Evolutionary conservation across 2,113 vertebrate species (phyloP).

Genomic region (Sterna hirundo): DNA sequence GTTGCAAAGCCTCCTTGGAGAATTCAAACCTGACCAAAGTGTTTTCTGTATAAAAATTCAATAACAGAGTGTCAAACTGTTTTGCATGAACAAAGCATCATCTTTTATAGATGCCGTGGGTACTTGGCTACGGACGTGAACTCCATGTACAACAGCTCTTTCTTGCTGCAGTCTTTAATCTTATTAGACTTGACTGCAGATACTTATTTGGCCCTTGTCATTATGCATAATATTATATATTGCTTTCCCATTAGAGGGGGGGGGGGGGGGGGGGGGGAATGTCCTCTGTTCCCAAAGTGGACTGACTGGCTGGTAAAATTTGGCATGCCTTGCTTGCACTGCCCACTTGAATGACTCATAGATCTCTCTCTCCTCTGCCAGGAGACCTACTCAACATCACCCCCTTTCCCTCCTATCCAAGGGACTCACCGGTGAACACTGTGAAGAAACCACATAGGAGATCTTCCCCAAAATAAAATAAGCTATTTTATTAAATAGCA

Average conservation of each 20-base stretch:
- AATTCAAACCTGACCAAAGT: background rate
- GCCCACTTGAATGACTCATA: background rate
- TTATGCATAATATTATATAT: background rate
- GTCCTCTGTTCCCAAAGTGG: background rate
- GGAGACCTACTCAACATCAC: background rate
- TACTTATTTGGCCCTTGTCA: background rate
- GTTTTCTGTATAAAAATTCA: background rate
- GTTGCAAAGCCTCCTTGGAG: background rate
- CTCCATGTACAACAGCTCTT: slow-evolving; percentile 1
- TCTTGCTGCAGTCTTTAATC: slow-evolving; percentile 40
- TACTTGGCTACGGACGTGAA: background rate
- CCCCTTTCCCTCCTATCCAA: background rate
- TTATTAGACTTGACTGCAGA: background rate
- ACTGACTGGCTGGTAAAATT: background rate
- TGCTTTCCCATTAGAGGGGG: background rate
- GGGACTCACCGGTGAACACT: background rate
- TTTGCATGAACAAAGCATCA: slow-evolving; percentile 11
- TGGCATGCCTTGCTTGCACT: background rate
- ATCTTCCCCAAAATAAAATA: background rate
- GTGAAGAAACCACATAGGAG: accelerated
- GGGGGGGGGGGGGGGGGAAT: accelerated
- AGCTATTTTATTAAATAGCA: background rate
- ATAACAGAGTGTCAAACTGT: background rate
- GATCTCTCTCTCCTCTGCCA: background rate
- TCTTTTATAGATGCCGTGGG: background rate